A percentile compares a stretch with the other conserved stretches of the same genome.
Conservation (phyloP, 2,113 vertebrate species). For the Dryoscopus gambensis region DNA sequence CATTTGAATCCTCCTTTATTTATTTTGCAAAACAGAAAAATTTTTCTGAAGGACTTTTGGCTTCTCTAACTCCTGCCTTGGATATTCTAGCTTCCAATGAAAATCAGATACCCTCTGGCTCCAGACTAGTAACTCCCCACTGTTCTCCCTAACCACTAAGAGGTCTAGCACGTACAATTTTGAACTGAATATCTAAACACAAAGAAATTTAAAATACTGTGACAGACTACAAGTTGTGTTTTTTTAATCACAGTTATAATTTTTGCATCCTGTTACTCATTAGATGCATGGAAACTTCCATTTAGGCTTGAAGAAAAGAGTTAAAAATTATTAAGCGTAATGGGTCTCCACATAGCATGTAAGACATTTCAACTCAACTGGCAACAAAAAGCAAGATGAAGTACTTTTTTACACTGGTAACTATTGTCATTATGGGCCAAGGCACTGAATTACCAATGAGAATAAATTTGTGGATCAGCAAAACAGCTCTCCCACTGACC, state of each 20-base stretch:
- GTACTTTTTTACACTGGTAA: not conserved
- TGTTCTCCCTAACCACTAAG: constrained; percentile 58
- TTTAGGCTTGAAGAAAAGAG: not conserved
- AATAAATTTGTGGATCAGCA: not conserved
- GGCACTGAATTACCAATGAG: not conserved
- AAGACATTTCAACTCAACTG: not conserved
- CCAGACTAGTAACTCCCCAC: constrained; percentile 58
- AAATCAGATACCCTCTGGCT: constrained; percentile 62
- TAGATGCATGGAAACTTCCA: not conserved
- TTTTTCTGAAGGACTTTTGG: constrained; percentile 49
- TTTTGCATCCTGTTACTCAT: not conserved
- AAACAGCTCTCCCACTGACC: not conserved
- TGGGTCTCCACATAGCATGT: not conserved
- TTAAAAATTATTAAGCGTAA: not conserved
- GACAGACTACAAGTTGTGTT: not conserved
- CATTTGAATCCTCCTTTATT: constrained; percentile 32
- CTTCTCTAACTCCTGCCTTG: constrained; percentile 2
- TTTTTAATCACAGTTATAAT: constrained; percentile 12
- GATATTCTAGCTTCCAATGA: constrained; percentile 46
- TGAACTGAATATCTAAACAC: constrained; percentile 24
- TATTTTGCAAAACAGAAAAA: constrained; percentile 55
- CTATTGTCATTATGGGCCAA: not conserved
- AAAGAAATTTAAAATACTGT: constrained; percentile 15
- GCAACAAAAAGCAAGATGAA: not conserved
- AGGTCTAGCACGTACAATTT: constrained; percentile 28